Base-by-base conservation (phyloP, 2,113 vertebrate species). In the Poecilia latipinna region DNA sequence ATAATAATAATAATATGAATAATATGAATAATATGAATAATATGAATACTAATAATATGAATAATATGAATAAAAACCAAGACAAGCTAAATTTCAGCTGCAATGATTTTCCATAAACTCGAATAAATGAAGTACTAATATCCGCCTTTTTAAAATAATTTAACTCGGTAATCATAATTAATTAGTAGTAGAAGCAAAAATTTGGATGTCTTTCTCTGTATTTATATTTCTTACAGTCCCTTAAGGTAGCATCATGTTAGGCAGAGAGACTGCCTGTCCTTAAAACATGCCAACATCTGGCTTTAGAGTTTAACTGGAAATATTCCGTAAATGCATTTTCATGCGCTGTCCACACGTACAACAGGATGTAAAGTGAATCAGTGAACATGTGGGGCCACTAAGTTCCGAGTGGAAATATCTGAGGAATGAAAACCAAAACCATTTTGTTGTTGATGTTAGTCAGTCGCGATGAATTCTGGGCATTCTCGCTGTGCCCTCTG, bases 381-480 rank as follows among this genome's bases (percentile, higher is more conserved):
- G 12, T 3, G 29, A 54, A 15, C 26, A 24, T 13, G 26, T 61
- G 15, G 13, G 22, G 12, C 15, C 13, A 33, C 22, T 15, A 7
- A 0, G 12, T 67, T 44, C 17, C 22, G 64, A 64, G 19, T n/a
- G 37, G 19, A 65, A 28, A 76, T 44, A 37, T 51, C 42, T 54
- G 28, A 32, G 29, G 7, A 72, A 51, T 71, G 28, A 69, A 63
- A 73, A 69, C 19, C 65, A 80, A 70, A 77, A 75, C 29, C 72
- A 78, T 75, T 66, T 75, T 79, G 68, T 78, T 83, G 75, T 84
- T 78, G 78, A 88, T 90, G 88, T 70, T 70, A 65, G 42, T 88
- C 92, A 65, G 42, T 88, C 92, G 93, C 92, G 81, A 66, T 90
- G 91, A 42, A 93, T 95, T 94, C 90, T 94, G 94, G 94, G 93